Percentiles rank a stretch among this genome's conserved stretches.
These are phyloP conservation scores for Casuarius casuarius DNA, from an alignment of 2,113 vertebrate genomes.

Conservation along the genomic window DNA sequence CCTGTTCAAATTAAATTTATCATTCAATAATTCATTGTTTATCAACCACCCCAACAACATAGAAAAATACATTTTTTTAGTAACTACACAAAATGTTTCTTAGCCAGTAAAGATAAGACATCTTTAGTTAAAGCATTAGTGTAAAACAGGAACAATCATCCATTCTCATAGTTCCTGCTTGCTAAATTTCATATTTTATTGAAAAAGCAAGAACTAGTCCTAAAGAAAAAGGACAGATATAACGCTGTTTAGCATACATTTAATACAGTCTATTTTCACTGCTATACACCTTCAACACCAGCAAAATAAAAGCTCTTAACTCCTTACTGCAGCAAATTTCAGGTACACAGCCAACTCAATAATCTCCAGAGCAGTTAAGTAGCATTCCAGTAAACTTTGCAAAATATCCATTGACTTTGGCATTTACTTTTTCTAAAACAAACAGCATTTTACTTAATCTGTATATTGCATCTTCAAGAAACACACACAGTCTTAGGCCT, in stretches of 20 bases:
- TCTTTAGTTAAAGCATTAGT: not conserved
- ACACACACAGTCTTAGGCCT: accelerated
- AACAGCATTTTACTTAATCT: not conserved
- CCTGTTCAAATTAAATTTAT: not conserved
- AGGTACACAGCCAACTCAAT: not conserved
- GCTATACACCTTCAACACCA: not conserved
- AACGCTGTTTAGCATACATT: not conserved
- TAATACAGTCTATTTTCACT: not conserved
- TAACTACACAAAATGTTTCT: not conserved
- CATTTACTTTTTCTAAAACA: not conserved
- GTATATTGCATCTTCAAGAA: accelerated
- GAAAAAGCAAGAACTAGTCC: not conserved
- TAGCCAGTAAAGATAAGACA: not conserved
- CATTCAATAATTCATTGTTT: not conserved
- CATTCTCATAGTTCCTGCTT: not conserved
- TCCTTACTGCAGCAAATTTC: not conserved
- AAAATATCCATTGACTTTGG: accelerated
- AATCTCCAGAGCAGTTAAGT: not conserved
- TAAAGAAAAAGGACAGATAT: not conserved
- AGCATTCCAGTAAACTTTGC: not conserved
- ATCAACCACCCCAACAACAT: not conserved
- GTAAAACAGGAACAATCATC: not conserved
- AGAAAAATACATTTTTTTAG: not conserved
- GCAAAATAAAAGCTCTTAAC: not conserved
- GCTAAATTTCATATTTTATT: not conserved